A percentile compares a stretch with the other conserved stretches of the same genome.
phyloP scores from a whole-genome alignment of 2,113 vertebrate genomes.

The Xiphorhynchus elegans region DNA sequence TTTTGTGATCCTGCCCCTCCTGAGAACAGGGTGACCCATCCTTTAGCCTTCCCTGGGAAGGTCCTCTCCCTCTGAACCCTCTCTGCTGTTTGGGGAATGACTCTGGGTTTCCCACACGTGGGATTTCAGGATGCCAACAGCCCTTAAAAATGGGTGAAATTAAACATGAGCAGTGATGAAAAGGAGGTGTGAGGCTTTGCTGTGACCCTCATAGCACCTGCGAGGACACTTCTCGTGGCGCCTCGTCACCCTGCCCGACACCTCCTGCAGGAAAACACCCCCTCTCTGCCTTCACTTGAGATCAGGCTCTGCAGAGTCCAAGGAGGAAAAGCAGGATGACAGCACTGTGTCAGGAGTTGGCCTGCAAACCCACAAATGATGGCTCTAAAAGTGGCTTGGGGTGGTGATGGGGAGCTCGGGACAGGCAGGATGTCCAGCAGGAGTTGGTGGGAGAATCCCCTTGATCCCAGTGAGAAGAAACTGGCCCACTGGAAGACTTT shows the following conservation, averaged over 20 bases:
- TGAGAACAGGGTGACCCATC: background rate
- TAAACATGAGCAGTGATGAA: background rate
- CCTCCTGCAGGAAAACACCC: background rate
- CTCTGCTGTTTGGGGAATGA: background rate
- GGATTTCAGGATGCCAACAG: background rate
- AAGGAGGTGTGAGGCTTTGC: background rate
- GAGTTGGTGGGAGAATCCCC: background rate
- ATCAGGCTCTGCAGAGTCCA: background rate
- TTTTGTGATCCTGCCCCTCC: background rate
- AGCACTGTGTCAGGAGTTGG: background rate
- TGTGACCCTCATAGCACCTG: background rate
- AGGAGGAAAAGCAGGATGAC: background rate
- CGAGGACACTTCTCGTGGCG: fast-evolving
- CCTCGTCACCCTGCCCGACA: background rate
- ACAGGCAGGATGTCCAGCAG: background rate
- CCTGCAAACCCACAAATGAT: background rate
- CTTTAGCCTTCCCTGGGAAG: background rate
- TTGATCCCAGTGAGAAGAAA: background rate
- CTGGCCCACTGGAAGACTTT: background rate
- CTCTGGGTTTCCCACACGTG: background rate
- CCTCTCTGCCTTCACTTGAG: background rate
- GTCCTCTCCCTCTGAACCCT: background rate
- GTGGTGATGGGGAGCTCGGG: background rate
- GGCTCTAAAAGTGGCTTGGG: background rate
- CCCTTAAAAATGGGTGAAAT: background rate